Conservation (phyloP, 2,888 invertebrate genomes). For the Achlya flavicornis region DNA sequence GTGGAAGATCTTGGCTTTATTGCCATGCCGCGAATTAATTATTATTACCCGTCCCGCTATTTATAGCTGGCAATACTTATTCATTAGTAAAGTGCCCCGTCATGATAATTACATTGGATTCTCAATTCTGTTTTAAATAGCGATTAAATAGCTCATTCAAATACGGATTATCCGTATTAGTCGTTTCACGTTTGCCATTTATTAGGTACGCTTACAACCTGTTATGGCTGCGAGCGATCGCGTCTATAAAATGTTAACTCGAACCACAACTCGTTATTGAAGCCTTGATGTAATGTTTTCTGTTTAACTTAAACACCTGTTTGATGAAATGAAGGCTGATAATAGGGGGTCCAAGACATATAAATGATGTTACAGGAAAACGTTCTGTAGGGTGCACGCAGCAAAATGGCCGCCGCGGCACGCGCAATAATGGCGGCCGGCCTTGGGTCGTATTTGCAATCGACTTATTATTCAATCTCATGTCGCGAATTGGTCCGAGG, state of each 20-base stretch:
- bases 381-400: constrained; percentile 52
- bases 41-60: constrained; percentile 27
- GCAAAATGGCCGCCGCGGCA: constrained; percentile 72
- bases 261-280: background rate
- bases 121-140: background rate
- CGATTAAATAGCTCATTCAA: background rate
- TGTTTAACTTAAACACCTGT: background rate
- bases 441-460: constrained; percentile 78
- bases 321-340: constrained; percentile 1
- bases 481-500: constrained; percentile 84
- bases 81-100: constrained; percentile 13
- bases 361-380: constrained; percentile 46
- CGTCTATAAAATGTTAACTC: background rate
- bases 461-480: constrained; percentile 84
- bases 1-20: constrained; percentile 12
- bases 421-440: constrained; percentile 74
- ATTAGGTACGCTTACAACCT: background rate
- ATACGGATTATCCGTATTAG: background rate
- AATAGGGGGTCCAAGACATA: constrained; percentile 41
- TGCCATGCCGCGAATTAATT: constrained; percentile 25
- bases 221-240: background rate
- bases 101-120: background rate
- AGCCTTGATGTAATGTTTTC: background rate
- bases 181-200: background rate
- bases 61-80: constrained; percentile 26